Evolutionary conservation across 2,113 vertebrate genomes (phyloP).

Genomic region (Mandrillus leucophaeus): DNA sequence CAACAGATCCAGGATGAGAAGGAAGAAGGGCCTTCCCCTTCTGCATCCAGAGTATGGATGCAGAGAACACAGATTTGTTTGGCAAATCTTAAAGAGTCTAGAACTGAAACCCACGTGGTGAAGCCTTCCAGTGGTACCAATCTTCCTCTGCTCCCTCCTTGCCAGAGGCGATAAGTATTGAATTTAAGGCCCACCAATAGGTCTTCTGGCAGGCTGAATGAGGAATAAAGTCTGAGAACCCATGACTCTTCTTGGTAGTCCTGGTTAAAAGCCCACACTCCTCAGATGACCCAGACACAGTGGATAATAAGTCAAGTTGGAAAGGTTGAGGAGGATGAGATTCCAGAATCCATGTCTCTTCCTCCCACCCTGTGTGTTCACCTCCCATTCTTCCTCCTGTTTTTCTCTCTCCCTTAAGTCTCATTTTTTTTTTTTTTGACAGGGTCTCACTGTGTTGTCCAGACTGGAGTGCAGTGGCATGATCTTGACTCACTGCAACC

Average conservation of each 20-base stretch:
- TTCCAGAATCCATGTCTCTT: background rate
- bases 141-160: background rate
- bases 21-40: background rate
- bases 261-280: background rate
- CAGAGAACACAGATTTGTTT: background rate
- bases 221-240: background rate
- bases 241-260: rapidly evolving
- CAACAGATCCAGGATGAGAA: background rate
- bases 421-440: too few species aligned
- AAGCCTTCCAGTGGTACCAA: background rate
- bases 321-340: too few species aligned
- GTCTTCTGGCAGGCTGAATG: too few species aligned
- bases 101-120: background rate
- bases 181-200: background rate
- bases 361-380: rapidly evolving
- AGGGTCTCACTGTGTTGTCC: too few species aligned
- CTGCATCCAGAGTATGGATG: rapidly evolving
- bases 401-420: too few species aligned
- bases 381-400: background rate
- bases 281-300: background rate
- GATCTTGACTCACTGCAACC: too few species aligned
- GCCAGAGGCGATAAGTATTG: rapidly evolving
- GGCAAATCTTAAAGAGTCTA: background rate
- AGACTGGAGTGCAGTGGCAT: too few species aligned
- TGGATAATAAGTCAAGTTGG: too few species aligned